Evolutionary conservation across 1,140 invertebrate species (phyloP), one percentile per base, ranked within the genome.

Genomic region (Diploscapter pachys): DNA sequence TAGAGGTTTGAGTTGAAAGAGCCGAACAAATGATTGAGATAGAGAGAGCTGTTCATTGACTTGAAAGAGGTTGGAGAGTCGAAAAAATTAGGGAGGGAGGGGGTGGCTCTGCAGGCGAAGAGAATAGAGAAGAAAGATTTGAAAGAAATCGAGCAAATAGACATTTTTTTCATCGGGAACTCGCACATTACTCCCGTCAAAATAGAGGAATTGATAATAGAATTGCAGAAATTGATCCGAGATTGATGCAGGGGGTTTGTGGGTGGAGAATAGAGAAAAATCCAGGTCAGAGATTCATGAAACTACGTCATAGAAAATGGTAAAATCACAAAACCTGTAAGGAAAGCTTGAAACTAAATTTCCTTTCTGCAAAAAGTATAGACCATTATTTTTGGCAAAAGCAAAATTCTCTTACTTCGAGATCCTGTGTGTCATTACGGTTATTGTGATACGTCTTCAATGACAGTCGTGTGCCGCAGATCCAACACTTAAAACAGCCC

Each of bases 401-500:
- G 9, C 31, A 57, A 68, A n/a, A 68, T 31, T 4, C 52, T 8
- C 66, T 62, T n/a, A 85, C 82, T 75, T 84, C 83, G 63, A 85
- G 77, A 66, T 84, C 83, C 59, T 83, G 83, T 13, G 81, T 82
- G 77, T 84, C 83, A 68, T 83, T 84, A 57, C 83, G 70, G 62
- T 84, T 84, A 67, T 84, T 84, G 63, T 82, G 79, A 71, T 84
- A 84, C 0, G 84, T 85, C 70, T 85, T 84, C 11, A 84, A 67
- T 4, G 80, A 80, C 13, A 84, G 76, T 50, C 83, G 53, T 54
- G 82, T 84, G 49, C 83, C 83, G 76, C 83, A 84, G 71, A 84
- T 84, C 83, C 83, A 84, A 63, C 83, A 84, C 70, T 84, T 84
- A 71, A 84, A 84, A 72, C 83, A 84, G 52, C 83, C 83, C 70